phyloP scores from a whole-genome alignment of 2,113 vertebrate species.

The Alethe diademata region DNA sequence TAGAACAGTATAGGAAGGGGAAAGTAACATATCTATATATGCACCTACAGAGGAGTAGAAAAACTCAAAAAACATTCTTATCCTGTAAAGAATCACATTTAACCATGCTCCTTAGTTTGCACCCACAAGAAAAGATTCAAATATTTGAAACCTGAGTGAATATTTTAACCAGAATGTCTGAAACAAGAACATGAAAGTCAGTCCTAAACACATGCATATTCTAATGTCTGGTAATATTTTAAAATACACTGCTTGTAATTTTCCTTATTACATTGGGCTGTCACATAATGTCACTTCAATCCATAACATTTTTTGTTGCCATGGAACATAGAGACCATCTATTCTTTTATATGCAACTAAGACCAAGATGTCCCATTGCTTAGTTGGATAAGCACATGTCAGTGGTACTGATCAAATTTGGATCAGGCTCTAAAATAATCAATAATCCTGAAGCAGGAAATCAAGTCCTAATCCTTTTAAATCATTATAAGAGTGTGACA shows the following conservation, averaged over 20 bases:
- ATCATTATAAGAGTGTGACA: background rate
- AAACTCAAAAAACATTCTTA: background rate
- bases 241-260: background rate
- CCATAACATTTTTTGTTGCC: background rate
- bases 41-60: background rate
- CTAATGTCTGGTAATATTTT: background rate
- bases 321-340: background rate
- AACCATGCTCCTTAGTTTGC: background rate
- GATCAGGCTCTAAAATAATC: background rate
- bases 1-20: background rate
- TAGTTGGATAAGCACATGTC: background rate
- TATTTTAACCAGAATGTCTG: background rate
- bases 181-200: background rate
- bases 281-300: background rate
- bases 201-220: background rate
- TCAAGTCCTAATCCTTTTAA: background rate
- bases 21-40: background rate
- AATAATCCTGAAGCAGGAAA: background rate
- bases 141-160: background rate
- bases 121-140: background rate
- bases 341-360: background rate
- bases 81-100: background rate
- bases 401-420: background rate
- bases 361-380: background rate
- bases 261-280: background rate